Conservation (phyloP, 2,797 vertebrate genomes). For the Uromys caudimaculatus region DNA sequence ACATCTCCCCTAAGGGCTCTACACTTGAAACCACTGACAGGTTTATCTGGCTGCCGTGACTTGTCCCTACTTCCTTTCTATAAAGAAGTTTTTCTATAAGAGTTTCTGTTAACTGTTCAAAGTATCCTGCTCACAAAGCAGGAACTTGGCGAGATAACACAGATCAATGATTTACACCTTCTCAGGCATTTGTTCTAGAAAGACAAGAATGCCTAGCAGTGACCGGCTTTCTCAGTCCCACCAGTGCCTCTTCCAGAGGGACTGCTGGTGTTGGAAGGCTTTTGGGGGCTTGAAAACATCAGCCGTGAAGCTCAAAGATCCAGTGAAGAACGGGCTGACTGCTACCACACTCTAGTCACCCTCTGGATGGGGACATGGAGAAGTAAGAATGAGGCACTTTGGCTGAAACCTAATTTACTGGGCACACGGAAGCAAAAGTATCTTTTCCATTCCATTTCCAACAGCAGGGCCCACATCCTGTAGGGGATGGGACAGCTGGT, state of each 20-base stretch:
- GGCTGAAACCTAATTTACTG: not conserved
- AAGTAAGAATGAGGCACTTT: not conserved
- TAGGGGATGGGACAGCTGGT: not conserved
- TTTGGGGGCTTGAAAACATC: not conserved
- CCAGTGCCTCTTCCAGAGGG: not conserved
- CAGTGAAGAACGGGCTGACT: not conserved
- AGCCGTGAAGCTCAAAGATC: not conserved
- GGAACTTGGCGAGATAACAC: not conserved
- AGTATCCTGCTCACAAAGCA: not conserved
- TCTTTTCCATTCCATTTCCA: not conserved
- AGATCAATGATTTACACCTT: conserved; percentile 32
- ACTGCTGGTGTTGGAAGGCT: not conserved
- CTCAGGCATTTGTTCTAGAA: not conserved
- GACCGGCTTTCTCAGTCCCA: not conserved
- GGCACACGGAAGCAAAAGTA: not conserved
- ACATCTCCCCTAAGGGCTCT: not conserved
- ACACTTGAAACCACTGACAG: not conserved
- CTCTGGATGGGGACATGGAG: not conserved
- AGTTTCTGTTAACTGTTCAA: conserved; percentile 26
- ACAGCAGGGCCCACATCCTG: not conserved
- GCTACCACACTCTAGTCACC: not conserved
- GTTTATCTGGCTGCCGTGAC: conserved; percentile 12
- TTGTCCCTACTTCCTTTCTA: conserved; percentile 58
- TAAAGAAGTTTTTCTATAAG: conserved; percentile 9
- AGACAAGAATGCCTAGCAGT: not conserved